These are phyloP conservation scores for Drosophila histrio DNA, from an alignment of 2,888 invertebrate species.

Conservation along the genomic window DNA sequence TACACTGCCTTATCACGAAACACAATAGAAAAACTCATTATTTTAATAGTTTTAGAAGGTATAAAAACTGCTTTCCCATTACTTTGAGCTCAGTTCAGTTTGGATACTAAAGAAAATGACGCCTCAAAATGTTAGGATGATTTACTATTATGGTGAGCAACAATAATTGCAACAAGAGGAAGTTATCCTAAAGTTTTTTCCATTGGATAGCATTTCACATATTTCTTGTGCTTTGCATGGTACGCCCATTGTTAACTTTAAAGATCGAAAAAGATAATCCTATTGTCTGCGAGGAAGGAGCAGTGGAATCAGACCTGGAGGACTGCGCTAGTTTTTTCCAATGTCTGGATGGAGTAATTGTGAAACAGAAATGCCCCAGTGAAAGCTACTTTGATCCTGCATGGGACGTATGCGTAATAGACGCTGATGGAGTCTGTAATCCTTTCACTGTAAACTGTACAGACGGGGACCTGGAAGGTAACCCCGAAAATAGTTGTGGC, in stretches of 20 bases:
- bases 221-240: constrained; percentile 4
- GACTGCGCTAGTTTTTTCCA: constrained; percentile 35
- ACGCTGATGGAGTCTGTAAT: constrained; percentile 9
- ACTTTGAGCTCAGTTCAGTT: constrained; percentile 12
- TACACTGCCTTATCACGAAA: constrained; percentile 14
- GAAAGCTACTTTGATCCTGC: constrained; percentile 14
- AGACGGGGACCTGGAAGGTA: neutral
- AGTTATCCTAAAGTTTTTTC: neutral
- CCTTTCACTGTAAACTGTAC: constrained; percentile 6
- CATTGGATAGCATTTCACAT: constrained; percentile 21
- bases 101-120: constrained; percentile 30
- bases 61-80: constrained; percentile 31
- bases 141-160: constrained; percentile 38
- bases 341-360: constrained; percentile 31
- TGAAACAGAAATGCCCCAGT: constrained; percentile 13
- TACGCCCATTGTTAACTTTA: neutral
- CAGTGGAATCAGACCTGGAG: neutral
- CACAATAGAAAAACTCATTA: constrained; percentile 20
- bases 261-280: neutral
- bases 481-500: constrained; percentile 13
- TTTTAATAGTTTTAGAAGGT: constrained; percentile 34
- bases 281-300: constrained; percentile 38
- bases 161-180: neutral
- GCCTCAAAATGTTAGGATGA: neutral
- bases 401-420: constrained; percentile 2